These are phyloP conservation scores for Microplitis manilae DNA, from an alignment of 2,888 invertebrate species.

Conservation along the genomic window DNA sequence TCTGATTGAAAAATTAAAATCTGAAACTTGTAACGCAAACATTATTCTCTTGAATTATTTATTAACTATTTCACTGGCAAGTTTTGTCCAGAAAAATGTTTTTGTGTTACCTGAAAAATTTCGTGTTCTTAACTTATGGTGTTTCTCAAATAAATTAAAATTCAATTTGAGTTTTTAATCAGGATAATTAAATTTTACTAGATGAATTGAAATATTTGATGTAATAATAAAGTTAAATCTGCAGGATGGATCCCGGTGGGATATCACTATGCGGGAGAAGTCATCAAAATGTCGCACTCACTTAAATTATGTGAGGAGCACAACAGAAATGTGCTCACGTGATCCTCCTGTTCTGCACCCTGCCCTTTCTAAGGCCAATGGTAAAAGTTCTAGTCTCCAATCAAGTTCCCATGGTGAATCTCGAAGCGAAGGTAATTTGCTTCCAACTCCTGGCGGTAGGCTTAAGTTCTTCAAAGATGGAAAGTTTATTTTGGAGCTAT, in stretches of 20 bases:
- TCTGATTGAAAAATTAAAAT: too few relatives aligned
- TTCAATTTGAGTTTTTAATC: too few relatives aligned
- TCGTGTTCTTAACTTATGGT: too few relatives aligned
- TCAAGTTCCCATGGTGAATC: conserved; percentile 66
- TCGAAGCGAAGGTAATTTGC: conserved; percentile 59
- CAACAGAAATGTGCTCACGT: conserved; percentile 71
- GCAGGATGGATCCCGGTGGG: conserved; percentile 65
- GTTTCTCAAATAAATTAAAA: too few relatives aligned
- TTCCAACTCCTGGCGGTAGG: conserved; percentile 78
- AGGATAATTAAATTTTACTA: too few relatives aligned
- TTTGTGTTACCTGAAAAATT: too few relatives aligned
- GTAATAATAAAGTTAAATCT: conserved; percentile 68
- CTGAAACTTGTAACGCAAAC: too few relatives aligned
- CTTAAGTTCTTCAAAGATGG: conserved; percentile 92
- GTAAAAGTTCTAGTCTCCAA: conserved; percentile 66
- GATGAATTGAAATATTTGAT: background rate
- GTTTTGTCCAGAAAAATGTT: too few relatives aligned
- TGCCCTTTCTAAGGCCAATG: conserved; percentile 68
- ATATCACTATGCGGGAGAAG: conserved; percentile 71
- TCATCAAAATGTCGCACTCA: conserved; percentile 70
- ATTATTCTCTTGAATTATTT: too few relatives aligned
- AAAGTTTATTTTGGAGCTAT: conserved; percentile 90
- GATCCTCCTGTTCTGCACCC: conserved; percentile 68
- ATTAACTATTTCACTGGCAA: too few relatives aligned
- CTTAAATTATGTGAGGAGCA: conserved; percentile 70